These are phyloP conservation scores for Alectura lathami DNA, from an alignment of 2,113 vertebrate species.

Conservation along the genomic window DNA sequence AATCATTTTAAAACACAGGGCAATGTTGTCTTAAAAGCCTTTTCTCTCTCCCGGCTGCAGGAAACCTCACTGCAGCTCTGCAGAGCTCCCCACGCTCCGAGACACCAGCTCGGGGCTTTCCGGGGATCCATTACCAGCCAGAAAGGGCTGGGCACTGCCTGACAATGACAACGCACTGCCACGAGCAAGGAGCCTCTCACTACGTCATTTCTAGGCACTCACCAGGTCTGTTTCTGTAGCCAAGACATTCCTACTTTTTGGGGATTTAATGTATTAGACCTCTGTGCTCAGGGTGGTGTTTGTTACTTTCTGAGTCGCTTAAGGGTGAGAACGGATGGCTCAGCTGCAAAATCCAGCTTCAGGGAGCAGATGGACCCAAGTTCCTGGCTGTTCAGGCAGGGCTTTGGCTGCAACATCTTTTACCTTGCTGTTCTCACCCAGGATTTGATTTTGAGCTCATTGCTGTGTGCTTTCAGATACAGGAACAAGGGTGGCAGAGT, in stretches of 20 bases:
- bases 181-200: neutral
- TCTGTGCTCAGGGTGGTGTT: neutral
- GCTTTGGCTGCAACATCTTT: neutral
- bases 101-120: neutral
- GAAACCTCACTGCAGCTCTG: slow-evolving; percentile 29
- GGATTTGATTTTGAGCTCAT: neutral
- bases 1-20: slow-evolving; percentile 61
- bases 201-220: neutral
- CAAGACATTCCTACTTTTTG: neutral
- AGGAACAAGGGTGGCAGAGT: neutral
- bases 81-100: neutral
- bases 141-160: neutral
- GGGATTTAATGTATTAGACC: fast-evolving
- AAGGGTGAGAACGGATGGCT: fast-evolving
- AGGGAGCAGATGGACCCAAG: neutral
- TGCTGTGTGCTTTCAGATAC: fast-evolving
- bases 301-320: neutral
- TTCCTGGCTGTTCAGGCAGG: neutral
- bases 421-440: neutral
- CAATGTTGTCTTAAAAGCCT: slow-evolving; percentile 62
- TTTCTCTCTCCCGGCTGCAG: neutral
- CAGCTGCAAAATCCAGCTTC: neutral
- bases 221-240: fast-evolving
- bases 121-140: neutral
- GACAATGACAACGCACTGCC: neutral